These are phyloP conservation scores for Trilocha varians DNA, from an alignment of 2,888 invertebrate species.

Conservation along the genomic window DNA sequence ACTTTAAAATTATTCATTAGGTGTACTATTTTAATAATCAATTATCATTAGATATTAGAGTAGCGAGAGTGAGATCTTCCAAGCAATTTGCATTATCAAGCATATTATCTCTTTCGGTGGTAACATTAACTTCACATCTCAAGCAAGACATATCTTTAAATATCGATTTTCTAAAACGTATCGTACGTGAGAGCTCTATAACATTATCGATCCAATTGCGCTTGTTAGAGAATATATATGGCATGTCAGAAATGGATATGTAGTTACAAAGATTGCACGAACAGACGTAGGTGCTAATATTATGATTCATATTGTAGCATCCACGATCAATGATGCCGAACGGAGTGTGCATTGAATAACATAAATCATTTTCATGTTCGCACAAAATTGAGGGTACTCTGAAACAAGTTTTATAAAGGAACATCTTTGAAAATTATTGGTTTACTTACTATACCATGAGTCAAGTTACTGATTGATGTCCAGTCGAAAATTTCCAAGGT, in stretches of 20 bases:
- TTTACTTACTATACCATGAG: too few relatives aligned
- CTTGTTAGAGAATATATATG: conserved; percentile 33
- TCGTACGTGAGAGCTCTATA: conserved; percentile 41
- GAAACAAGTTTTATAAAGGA: too few relatives aligned
- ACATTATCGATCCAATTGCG: too few relatives aligned
- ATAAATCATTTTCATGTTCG: conserved; percentile 36
- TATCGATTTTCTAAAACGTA: conserved; percentile 39
- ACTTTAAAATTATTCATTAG: too few relatives aligned
- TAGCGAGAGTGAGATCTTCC: too few relatives aligned
- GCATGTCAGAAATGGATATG: conserved; percentile 49
- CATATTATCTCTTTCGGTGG: conserved; percentile 23
- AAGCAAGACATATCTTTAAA: conserved; percentile 51
- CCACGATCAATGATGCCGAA: conserved; percentile 55
- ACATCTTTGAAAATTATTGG: too few relatives aligned
- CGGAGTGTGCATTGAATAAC: conserved; percentile 53
- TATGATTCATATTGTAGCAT: conserved; percentile 43
- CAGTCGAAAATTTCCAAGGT: too few relatives aligned
- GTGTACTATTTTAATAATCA: too few relatives aligned
- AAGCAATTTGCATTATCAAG: conserved; percentile 37
- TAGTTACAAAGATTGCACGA: conserved; percentile 57
- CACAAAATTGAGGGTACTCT: conserved; percentile 42
- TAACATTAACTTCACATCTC: conserved; percentile 45
- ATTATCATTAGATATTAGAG: too few relatives aligned
- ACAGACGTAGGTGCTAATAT: conserved; percentile 46
- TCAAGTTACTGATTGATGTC: too few relatives aligned